Evolutionary conservation across 2,113 vertebrate genomes (phyloP), one percentile per base, ranked within the genome.

Genomic region (Nanorana parkeri): DNA sequence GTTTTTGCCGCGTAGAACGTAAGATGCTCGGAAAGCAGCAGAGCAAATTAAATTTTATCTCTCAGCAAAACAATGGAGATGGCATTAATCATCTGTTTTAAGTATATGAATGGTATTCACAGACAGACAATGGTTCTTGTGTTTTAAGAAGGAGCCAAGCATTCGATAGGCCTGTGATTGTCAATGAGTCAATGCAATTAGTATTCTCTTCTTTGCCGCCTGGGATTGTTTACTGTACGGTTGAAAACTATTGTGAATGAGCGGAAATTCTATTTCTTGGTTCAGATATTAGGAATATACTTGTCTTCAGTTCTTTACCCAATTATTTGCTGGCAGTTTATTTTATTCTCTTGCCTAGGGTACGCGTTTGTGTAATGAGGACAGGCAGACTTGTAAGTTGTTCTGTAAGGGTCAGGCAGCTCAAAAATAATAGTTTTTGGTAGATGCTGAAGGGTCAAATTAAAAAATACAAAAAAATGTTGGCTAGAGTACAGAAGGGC

Each of bases 141-240:
- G 54, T 77, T 84, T 75, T 78, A 86, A 83, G 26, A 10, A 55
- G n/a, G 47, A 11, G 29, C 6, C 21, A 65, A 47, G 47, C 29
- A 64, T 23, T 5, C 13, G 1, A 23, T 24, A 36, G 28, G 32
- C 15, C 65, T 32, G 16, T 20, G 32, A 29, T 67, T 28, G 17
- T 29, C 26, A 32, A 41, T 65, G 60, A 75, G n/a, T 61, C 55
- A 47, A 11, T 15, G 15, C 41, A 64, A 26, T 24, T 41, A 51
- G 60, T 64, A 24, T 47, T 77, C 74, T 77, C 60, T 77, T 61
- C 28, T 47, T 51, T 64, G 21, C 47, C 1, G 19, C 17, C 41
- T 19, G 52, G 3, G 52, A 69, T 21, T 41, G n/a, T 69, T 69
- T 52, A 69, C 52, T 52, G 47, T 69, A 8, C 16, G 3, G 47